Base-by-base conservation (phyloP, 2,888 invertebrate genomes). In the Teleogryllus oceanicus region DNA sequence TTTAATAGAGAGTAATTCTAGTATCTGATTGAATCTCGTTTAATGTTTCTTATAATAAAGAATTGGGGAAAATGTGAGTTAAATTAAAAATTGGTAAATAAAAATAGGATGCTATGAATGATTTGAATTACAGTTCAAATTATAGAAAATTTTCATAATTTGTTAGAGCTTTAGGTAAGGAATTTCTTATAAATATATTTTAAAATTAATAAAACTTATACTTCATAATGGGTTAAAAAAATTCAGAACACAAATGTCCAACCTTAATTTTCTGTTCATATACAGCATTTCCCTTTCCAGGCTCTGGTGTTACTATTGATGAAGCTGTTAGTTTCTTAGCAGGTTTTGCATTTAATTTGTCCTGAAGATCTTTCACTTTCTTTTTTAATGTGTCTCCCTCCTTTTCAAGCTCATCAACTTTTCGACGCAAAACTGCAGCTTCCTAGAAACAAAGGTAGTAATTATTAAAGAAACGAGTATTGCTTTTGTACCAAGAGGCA, bases 351-450 rank as follows among this genome's bases (percentile, higher is more conserved):
- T 89, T 88, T 49, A 94, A 85, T 87, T 94, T 94, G 5, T 94
- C 93, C 83, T 94, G 92, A 50, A 96, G 88, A 83, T 95, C 94
- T 84, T 92, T 92, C 12, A 94, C 89, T 88, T 95, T 93, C 84
- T 91, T 92, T 85, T 92, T 93, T 18, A 92, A 87, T 77, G 91
- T 91, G 81, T 93, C 92, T 85, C 93, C 94, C 85, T 96, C 94
- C 83, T 90, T 91, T 88, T 96, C 96, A 83, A 95, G 88, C 84
- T 94, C 94, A 86, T 95, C 94, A 80, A 95, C 92, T 88, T 96
- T 96, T 83, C 94, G 91, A 75, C 94, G 90, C 82, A 96, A 88
- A 81, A 95, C 94, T 37, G 93, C 91, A 80, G 95, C 92, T 89
- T 97, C 97, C 90, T 93, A 87, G 51, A 83, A 83, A 49, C 78